phyloP scores from a whole-genome alignment of 2,113 vertebrate species.

The Spizaetus ornatus region DNA sequence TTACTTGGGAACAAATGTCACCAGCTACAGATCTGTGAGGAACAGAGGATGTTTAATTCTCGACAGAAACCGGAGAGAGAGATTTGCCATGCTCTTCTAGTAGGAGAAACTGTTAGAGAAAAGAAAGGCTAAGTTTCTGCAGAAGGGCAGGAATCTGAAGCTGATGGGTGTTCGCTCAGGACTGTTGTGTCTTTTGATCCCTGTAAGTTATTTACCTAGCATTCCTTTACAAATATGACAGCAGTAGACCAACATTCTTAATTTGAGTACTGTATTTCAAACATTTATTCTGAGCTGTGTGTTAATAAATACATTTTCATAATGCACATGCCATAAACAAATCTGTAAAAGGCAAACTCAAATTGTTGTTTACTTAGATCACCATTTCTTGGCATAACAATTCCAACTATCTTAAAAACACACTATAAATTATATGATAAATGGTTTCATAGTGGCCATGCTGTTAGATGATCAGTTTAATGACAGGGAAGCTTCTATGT shows the following conservation, averaged over 20 bases:
- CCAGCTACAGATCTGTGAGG: neutral
- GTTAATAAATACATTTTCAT: neutral
- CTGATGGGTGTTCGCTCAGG: neutral
- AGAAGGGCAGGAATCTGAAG: neutral
- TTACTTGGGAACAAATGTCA: neutral
- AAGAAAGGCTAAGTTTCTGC: neutral
- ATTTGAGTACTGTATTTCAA: neutral
- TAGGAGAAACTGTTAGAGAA: neutral
- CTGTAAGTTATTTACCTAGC: neutral
- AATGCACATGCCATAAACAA: neutral
- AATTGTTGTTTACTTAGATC: neutral
- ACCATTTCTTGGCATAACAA: neutral
- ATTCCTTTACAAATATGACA: neutral
- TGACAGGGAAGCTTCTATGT: neutral
- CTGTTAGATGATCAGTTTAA: neutral
- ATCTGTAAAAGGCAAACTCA: neutral
- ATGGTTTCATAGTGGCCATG: neutral
- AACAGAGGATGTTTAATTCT: neutral
- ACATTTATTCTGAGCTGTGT: neutral
- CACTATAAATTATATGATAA: neutral
- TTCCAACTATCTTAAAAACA: neutral
- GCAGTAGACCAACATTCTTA: neutral
- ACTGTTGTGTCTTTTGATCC: neutral
- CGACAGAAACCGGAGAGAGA: neutral
- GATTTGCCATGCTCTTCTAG: neutral